phyloP scores from a whole-genome alignment of 2,113 vertebrate species.

The Melanerpes formicivorus region DNA sequence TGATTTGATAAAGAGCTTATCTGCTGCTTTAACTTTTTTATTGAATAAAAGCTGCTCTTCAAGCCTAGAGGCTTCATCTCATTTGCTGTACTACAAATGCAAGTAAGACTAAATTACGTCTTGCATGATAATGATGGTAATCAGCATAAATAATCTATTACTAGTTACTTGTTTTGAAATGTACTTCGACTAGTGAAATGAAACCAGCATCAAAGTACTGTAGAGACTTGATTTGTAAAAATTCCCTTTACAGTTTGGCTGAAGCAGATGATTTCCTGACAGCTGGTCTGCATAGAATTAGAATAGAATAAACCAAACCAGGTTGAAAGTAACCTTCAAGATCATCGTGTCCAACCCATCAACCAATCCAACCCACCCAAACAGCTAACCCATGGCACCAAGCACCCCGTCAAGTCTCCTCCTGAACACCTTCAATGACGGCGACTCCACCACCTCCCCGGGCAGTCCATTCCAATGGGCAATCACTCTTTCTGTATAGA shows the following conservation, averaged over 20 bases:
- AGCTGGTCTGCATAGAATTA: neutral
- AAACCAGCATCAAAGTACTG: fast-evolving
- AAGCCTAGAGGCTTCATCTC: neutral
- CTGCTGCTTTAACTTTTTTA: neutral
- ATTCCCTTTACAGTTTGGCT: neutral
- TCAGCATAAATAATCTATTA: neutral
- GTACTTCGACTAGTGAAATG: neutral
- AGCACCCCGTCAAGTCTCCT: too few relatives aligned
- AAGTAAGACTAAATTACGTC: neutral
- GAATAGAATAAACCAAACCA: too few relatives aligned
- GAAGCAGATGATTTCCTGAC: neutral
- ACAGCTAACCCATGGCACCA: too few relatives aligned
- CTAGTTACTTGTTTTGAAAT: neutral
- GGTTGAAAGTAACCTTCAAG: too few relatives aligned
- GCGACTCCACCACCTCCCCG: too few relatives aligned
- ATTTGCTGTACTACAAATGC: neutral
- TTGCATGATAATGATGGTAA: fast-evolving
- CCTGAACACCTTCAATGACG: too few relatives aligned
- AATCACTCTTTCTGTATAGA: too few relatives aligned
- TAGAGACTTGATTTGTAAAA: neutral
- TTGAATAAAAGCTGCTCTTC: neutral
- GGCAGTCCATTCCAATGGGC: too few relatives aligned
- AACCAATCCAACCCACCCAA: too few relatives aligned
- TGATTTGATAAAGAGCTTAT: neutral
- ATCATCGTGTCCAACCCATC: too few relatives aligned